Base-by-base conservation (phyloP, 2,113 vertebrate species). In the Nothoprocta perdicaria region DNA sequence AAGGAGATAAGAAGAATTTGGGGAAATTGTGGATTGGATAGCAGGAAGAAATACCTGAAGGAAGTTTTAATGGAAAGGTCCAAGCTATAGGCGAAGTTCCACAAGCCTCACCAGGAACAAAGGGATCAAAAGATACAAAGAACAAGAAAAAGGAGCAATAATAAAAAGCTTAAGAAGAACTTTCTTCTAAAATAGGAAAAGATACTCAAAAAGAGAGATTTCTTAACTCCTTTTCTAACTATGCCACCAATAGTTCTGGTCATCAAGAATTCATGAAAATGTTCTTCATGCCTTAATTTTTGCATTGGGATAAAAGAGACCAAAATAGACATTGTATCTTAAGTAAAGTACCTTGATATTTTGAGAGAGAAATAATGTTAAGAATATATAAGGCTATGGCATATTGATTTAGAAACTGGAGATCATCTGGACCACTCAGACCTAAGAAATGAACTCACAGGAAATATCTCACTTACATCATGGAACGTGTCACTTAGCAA, bases 181-280 rank as follows among this genome's bases (percentile, higher is more conserved):
- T 38, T 86, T 84, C 68, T 53, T 41, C 14, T 86, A 58, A 57
- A 11, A 67, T 9, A 66, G 75, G 12, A 41, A 75, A 38, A 0
- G 43, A 33, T 14, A 53, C 3, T 55, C 40, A 8, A 48, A 58
- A 84, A 55, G 26, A 3, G 0, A 2, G 0, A 14, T 3, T 4
- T n/a, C 24, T 80, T 76, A 55, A 50, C 53, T 55, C 58, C 16
- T 77, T 10, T 73, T 83, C 17, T 65, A 68, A n/a, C 1, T 68
- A 24, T 58, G 14, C 3, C 22, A 17, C 24, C 65, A 9, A 11
- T 66, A 60, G 8, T 60, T 68, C 26, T 80, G 15, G 21, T 77
- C 21, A 88, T 4, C 2, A 73, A 73, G 80, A 80, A 27, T 15
- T 65, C 6, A 9, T 82, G 0, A 9, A 66, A 31, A 1, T 52